Conservation (phyloP, 2,113 vertebrate genomes). For the Cyphomyrus plagiostoma region DNA sequence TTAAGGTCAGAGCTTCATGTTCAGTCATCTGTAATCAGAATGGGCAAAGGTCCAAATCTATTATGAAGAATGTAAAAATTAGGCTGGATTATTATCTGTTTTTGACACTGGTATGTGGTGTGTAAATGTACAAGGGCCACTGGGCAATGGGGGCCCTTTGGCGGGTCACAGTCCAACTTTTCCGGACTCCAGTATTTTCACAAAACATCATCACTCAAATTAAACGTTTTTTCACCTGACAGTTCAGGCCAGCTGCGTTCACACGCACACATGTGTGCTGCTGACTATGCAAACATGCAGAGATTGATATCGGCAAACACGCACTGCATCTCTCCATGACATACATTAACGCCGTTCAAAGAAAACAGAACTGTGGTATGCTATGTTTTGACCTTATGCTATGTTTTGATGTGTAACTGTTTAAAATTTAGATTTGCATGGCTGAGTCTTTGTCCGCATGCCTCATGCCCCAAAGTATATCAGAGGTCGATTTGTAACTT, state of each 20-base stretch:
- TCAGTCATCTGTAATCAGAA: background rate
- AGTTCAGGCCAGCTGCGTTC: background rate
- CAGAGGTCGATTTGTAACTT: background rate
- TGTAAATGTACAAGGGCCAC: background rate
- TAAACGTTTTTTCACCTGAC: background rate
- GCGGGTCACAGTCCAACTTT: background rate
- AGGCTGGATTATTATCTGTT: background rate
- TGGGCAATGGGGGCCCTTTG: too few relatives aligned
- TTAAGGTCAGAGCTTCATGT: background rate
- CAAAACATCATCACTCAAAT: background rate
- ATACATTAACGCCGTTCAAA: background rate
- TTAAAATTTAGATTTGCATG: background rate
- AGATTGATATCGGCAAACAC: background rate
- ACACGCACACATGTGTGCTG: background rate
- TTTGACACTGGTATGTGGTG: background rate
- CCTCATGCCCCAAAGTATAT: too few relatives aligned
- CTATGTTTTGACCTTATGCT: background rate
- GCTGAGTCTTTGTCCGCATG: background rate
- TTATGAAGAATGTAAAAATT: background rate
- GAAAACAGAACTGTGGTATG: background rate
- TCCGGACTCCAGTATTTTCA: background rate
- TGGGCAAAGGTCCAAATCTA: background rate
- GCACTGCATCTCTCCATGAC: background rate
- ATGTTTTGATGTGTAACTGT: background rate
- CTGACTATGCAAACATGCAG: background rate